Evolutionary conservation across 92 coral and sea anemone species (phyloP).

Genomic region (Desmophyllum pertusum): DNA sequence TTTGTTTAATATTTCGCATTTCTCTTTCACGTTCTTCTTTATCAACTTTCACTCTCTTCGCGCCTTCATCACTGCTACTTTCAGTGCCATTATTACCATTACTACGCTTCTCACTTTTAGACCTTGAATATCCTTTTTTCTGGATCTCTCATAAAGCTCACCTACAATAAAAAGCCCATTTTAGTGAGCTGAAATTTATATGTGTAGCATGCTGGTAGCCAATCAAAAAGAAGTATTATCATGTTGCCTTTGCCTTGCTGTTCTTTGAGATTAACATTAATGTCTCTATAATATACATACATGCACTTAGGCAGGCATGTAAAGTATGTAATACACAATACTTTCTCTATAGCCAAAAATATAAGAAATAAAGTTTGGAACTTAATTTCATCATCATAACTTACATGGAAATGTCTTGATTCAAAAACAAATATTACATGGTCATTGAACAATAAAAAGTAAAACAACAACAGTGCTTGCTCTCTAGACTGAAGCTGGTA

Average conservation of each 20-base stretch:
- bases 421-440: too few relatives aligned
- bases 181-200: not conserved
- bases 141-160: conserved; percentile 58
- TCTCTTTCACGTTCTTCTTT: conserved; percentile 51
- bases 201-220: too few relatives aligned
- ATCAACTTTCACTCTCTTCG: conserved; percentile 40
- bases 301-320: too few relatives aligned
- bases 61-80: conserved; percentile 12
- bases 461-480: too few relatives aligned
- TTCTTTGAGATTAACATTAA: not conserved
- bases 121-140: conserved; percentile 55
- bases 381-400: too few relatives aligned
- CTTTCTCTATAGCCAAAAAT: too few relatives aligned
- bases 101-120: conserved; percentile 3
- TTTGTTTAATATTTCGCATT: conserved; percentile 9
- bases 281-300: too few relatives aligned
- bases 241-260: not conserved
- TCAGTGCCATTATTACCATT: conserved; percentile 7
- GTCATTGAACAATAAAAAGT: too few relatives aligned
- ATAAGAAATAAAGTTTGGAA: too few relatives aligned
- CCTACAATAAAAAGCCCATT: conserved; percentile 38
- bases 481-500: too few relatives aligned
- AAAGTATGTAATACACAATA: too few relatives aligned
- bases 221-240: not conserved
- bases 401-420: too few relatives aligned